Percentiles rank a stretch among this genome's conserved stretches.
Conservation (phyloP, 2,797 vertebrate genomes). For the Rhincodon typus region DNA sequence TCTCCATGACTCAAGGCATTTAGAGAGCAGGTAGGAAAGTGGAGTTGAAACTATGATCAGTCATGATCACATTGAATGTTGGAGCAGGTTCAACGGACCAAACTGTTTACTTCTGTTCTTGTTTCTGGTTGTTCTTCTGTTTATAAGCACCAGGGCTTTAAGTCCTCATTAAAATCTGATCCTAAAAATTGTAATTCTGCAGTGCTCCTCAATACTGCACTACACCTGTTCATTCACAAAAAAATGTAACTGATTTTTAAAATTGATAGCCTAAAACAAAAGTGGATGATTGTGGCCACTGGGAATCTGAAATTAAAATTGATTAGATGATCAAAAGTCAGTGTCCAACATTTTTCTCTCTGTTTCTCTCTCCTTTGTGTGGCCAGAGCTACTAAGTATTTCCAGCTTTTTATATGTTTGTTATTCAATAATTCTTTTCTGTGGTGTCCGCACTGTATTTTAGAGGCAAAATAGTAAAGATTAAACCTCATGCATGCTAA, state of each 20-base stretch:
- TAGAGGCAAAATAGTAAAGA: neutral
- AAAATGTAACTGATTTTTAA: neutral
- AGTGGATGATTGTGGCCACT: too few species aligned
- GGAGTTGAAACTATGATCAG: too few species aligned
- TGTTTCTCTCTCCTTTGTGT: neutral
- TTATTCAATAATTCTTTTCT: too few species aligned
- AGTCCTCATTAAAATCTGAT: neutral
- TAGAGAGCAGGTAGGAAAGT: too few species aligned
- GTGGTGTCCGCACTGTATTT: neutral
- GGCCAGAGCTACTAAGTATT: neutral
- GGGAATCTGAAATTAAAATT: neutral
- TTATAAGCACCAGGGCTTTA: too few species aligned
- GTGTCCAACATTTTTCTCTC: neutral
- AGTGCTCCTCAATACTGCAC: neutral
- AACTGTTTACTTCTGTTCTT: too few species aligned
- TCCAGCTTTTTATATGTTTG: neutral
- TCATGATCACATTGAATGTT: too few species aligned
- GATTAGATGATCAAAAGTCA: neutral
- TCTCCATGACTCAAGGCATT: too few species aligned
- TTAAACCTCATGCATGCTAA: neutral
- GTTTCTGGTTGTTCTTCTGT: neutral
- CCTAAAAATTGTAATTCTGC: neutral
- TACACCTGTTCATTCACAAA: neutral
- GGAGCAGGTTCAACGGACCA: too few species aligned
- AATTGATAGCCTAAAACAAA: neutral